Evolutionary conservation across 1,140 invertebrate species (phyloP), one percentile per base, ranked within the genome.

Genomic region (Drosophila neocordata): DNA sequence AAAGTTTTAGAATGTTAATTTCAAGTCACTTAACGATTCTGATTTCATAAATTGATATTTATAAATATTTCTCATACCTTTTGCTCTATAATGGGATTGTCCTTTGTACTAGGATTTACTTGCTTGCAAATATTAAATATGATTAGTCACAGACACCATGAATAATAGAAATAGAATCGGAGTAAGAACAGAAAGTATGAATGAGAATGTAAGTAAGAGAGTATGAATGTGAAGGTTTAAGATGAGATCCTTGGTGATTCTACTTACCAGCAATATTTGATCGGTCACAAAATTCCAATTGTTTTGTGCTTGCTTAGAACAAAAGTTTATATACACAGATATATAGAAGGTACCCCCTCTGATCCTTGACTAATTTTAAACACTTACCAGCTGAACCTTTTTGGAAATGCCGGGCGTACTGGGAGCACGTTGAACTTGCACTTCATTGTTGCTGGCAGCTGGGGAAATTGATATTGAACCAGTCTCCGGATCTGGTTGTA

Each of bases 361-460:
- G 7, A 38, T 38, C 37, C 13, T 13, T 38, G 11, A 7, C 2
- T n/a, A 12, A 7, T 1, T 31, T 31, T 6, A 31, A 31, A 18
- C 7, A 24, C 24, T 52, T 31, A 98, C 97, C 95, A 98, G 92
- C 93, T 98, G 95, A 71, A 98, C 96, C 94, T 97, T 98, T 92
- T 97, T 97, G 41, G 95, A 95, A 65, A 94, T 94, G 11, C 94
- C 94, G 0, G 96, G 95, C 87, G 95, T 96, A 12, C 94, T 94
- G 0, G 96, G 95, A n/a, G 83, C 60, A 81, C 64, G 91, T 35
- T 92, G 92, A 55, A 64, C 68, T 78, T 67, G 90, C 73, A 71
- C 66, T 82, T 85, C 74, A 78, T 88, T 77, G 80, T 91, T 44
- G 65, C 83, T 92, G 44, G 71, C 67, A 44, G 56, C 74, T 5